Evolutionary conservation across 2,888 invertebrate species (phyloP).

Genomic region (Spodoptera littoralis): DNA sequence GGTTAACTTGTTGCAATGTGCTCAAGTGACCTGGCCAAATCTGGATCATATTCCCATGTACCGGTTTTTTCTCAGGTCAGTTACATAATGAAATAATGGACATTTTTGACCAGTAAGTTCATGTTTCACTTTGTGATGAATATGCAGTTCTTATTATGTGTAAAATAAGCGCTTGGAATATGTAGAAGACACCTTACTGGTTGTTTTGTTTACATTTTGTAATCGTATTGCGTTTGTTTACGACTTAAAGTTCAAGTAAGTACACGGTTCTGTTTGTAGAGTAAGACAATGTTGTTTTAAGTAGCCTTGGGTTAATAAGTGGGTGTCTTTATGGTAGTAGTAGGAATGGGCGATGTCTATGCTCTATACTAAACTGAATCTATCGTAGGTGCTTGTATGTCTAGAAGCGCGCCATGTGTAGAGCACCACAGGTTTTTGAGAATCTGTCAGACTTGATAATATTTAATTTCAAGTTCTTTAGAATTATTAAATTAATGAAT

Average conservation of each 20-base stretch:
- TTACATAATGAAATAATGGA: conserved; percentile 29
- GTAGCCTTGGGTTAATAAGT: too few species aligned
- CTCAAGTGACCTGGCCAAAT: conserved; percentile 40
- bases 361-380: too few species aligned
- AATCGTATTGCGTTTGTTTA: not conserved
- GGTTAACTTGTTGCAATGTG: conserved; percentile 33
- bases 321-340: too few species aligned
- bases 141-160: not conserved
- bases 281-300: too few species aligned
- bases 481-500: too few species aligned
- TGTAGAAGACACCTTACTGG: not conserved
- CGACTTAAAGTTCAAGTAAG: not conserved
- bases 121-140: conserved; percentile 1
- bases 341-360: too few species aligned
- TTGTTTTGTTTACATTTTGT: conserved; percentile 3
- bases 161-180: not conserved
- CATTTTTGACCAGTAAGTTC: conserved; percentile 2
- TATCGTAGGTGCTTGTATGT: too few species aligned
- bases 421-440: too few species aligned
- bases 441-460: too few species aligned
- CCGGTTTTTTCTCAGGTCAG: conserved; percentile 36
- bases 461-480: too few species aligned
- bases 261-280: too few species aligned
- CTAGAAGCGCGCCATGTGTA: too few species aligned
- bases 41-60: conserved; percentile 48